Evolutionary conservation across 1,140 invertebrate species (phyloP).

Genomic region (Nixonia krombeini): DNA sequence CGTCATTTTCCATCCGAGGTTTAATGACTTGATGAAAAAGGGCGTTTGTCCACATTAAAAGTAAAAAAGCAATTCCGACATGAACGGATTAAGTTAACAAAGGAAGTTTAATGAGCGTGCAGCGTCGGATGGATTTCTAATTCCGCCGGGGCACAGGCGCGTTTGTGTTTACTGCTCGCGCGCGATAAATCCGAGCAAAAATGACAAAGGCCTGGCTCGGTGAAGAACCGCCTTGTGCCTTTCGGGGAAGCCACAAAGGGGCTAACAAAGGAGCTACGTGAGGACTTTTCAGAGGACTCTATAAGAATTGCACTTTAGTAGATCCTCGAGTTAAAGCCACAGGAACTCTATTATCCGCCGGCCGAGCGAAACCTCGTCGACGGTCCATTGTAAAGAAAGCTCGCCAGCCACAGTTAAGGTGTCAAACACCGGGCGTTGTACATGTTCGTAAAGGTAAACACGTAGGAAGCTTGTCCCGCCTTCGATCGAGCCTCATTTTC

Average conservation of each 20-base stretch:
- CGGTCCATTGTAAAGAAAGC: constrained; percentile 9
- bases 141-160: constrained; percentile 11
- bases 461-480: constrained; percentile 12
- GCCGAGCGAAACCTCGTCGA: constrained; percentile 7
- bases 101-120: too few species aligned
- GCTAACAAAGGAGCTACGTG: constrained; percentile 32
- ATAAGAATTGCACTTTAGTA: constrained; percentile 38
- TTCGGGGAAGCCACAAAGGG: constrained; percentile 34
- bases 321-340: constrained; percentile 34
- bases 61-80: too few species aligned
- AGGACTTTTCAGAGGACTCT: constrained; percentile 34
- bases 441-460: constrained; percentile 23
- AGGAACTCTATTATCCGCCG: constrained; percentile 32
- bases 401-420: constrained; percentile 12
- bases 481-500: too few species aligned
- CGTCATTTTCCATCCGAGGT: too few species aligned
- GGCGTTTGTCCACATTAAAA: too few species aligned
- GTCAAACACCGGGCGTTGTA: constrained; percentile 20
- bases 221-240: constrained; percentile 26
- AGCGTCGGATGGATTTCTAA: constrained; percentile 25
- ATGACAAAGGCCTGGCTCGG: constrained; percentile 27
- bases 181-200: constrained; percentile 24
- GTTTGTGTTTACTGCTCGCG: constrained; percentile 24
- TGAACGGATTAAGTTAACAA: too few species aligned
- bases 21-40: too few species aligned